phyloP scores from a whole-genome alignment of 2,888 invertebrate species.

The Brachypalpus laphriformis region DNA sequence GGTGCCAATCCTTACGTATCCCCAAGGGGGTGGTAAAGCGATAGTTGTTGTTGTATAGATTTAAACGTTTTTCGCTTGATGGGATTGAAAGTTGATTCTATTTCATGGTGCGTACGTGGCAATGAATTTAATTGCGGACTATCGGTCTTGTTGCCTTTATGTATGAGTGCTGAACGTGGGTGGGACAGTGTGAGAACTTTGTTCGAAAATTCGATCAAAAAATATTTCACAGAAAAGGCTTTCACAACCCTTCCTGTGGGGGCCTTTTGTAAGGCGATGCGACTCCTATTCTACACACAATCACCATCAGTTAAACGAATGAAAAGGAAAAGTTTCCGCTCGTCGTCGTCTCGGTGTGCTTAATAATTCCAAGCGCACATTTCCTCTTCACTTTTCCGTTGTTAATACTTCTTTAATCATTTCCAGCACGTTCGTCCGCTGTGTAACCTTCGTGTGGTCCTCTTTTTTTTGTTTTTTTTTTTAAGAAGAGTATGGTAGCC shows the following conservation, averaged over 20 bases:
- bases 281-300: background rate
- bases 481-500: background rate
- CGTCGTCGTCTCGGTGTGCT: conserved; percentile 35
- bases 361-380: conserved; percentile 57
- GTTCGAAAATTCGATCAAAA: conserved; percentile 30
- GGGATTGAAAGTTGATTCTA: conserved; percentile 48
- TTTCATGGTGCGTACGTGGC: conserved; percentile 65
- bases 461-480: background rate
- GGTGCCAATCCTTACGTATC: background rate
- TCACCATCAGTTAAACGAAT: conserved; percentile 14
- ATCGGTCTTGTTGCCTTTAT: conserved; percentile 27
- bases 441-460: conserved; percentile 58
- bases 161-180: background rate
- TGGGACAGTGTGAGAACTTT: conserved; percentile 1
- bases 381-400: conserved; percentile 41
- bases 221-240: conserved; percentile 8
- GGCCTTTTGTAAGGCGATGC: background rate
- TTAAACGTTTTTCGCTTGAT: conserved; percentile 42
- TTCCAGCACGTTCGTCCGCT: conserved; percentile 69
- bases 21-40: background rate
- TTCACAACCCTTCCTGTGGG: conserved; percentile 1
- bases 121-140: conserved; percentile 70
- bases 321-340: conserved; percentile 51
- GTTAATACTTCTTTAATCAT: conserved; percentile 72
- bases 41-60: conserved; percentile 52